Percentiles rank a stretch among this genome's conserved stretches.
These are phyloP conservation scores for Caenorhabditis elegans DNA, from an alignment of 1,140 invertebrate species.

Conservation along the genomic window WBcel235 BX284605.5:14321501-14322000, in stretches of 20 bases:
- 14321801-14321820: neutral
- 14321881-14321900: neutral
- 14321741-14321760: neutral
- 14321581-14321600: neutral
- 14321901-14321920: no score
- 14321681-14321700: neutral
- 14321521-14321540: neutral
- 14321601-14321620: neutral
- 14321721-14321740: conserved; percentile 5
- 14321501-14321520: neutral
- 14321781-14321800: neutral
- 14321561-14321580: conserved; percentile 4
- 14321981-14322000: neutral
- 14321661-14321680: neutral
- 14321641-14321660: neutral
- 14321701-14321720: neutral
- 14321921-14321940: neutral
- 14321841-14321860: neutral
- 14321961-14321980: neutral
- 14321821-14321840: no score
- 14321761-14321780: neutral
- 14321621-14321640: conserved; percentile 9
- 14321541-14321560: neutral
- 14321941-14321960: neutral
- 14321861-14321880: neutral